A percentile compares a stretch with the other conserved stretches of the same genome.
Conservation (phyloP, 2,113 vertebrate species). For the Cyanoramphus novaezelandiae region DNA sequence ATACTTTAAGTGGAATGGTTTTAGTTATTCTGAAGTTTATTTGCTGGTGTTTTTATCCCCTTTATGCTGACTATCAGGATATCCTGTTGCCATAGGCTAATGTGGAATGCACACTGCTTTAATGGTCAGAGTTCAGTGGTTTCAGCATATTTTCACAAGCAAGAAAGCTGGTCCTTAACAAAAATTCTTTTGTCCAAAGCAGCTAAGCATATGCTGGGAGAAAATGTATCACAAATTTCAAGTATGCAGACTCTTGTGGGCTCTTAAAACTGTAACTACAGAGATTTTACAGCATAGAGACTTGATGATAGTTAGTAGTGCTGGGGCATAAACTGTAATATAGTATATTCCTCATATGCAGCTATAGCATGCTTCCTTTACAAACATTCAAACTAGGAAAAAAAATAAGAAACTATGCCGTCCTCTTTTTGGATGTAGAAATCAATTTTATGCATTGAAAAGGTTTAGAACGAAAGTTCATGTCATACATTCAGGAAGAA, state of each 20-base stretch:
- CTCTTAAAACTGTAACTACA: background rate
- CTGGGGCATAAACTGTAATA: background rate
- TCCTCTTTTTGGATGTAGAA: background rate
- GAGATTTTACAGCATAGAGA: background rate
- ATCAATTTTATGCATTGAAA: background rate
- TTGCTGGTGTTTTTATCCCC: background rate
- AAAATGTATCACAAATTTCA: constrained; percentile 10
- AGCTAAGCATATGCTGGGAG: background rate
- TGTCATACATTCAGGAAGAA: background rate
- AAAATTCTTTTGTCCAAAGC: background rate
- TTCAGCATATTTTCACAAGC: constrained; percentile 27
- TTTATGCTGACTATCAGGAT: background rate
- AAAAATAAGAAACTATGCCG: background rate
- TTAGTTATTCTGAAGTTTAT: background rate
- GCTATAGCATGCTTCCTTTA: background rate
- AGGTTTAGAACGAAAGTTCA: background rate
- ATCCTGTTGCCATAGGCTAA: background rate
- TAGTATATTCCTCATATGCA: background rate
- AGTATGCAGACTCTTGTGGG: background rate
- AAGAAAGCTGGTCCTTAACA: constrained; percentile 1
- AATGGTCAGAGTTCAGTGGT: constrained; percentile 23
- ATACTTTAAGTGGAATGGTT: background rate
- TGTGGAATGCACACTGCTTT: background rate
- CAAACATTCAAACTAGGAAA: background rate
- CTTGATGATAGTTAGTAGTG: background rate